Conservation (phyloP, 2,113 vertebrate species). For the Isurus oxyrinchus region DNA sequence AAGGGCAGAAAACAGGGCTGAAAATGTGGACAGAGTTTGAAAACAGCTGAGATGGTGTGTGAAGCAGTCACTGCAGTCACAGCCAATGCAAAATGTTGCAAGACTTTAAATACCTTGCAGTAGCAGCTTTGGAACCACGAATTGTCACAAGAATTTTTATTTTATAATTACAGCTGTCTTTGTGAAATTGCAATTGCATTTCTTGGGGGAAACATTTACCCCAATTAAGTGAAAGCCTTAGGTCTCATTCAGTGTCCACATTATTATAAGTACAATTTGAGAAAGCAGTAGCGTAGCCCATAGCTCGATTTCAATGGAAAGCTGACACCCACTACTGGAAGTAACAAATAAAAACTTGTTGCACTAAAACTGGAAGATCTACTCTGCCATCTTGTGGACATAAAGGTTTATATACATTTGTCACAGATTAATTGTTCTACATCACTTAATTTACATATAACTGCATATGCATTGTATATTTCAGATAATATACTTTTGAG, state of each 20-base stretch:
- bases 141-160: not conserved
- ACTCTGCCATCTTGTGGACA: constrained; percentile 27
- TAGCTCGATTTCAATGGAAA: not conserved
- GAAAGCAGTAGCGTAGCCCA: too few species aligned
- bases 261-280: not conserved
- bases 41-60: not conserved
- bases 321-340: not conserved
- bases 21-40: not conserved
- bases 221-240: not conserved
- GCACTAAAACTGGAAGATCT: not conserved
- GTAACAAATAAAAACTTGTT: not conserved
- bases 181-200: not conserved
- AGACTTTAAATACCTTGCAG: not conserved
- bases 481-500: not conserved
- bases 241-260: not conserved
- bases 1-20: not conserved
- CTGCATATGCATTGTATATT: not conserved
- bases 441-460: not conserved
- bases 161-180: not conserved
- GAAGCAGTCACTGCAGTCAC: not conserved
- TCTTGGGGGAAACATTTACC: not conserved
- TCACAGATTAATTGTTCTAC: not conserved
- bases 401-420: not conserved
- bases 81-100: not conserved
- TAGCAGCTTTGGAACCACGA: not conserved